phyloP scores from a whole-genome alignment of 2,797 vertebrate species.

The Sardinella longiceps region DNA sequence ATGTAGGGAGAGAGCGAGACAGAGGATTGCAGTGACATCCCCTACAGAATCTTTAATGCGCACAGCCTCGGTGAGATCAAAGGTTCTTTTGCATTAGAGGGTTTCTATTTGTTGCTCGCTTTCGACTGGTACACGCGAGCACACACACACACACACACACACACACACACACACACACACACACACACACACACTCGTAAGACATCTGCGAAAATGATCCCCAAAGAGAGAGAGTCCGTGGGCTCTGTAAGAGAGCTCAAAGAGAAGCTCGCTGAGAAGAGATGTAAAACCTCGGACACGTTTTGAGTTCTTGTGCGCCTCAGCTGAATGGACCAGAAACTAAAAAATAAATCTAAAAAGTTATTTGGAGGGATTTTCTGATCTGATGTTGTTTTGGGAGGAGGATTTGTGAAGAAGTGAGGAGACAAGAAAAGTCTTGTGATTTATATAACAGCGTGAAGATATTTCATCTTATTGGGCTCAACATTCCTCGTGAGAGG shows the following conservation, averaged over 20 bases:
- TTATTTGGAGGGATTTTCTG: not conserved
- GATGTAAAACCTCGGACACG: too few species aligned
- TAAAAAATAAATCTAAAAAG: not conserved
- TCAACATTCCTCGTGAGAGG: too few species aligned
- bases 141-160: too few species aligned
- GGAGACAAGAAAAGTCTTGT: too few species aligned
- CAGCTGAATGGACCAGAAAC: not conserved
- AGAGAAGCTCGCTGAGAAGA: too few species aligned
- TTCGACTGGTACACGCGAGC: too few species aligned
- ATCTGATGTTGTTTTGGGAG: too few species aligned
- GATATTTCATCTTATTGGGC: too few species aligned
- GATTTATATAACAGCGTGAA: too few species aligned
- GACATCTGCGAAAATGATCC: not conserved
- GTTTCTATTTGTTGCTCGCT: not conserved
- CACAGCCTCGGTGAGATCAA: not conserved
- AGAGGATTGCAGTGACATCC: not conserved
- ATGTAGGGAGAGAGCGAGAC: not conserved
- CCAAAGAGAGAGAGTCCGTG: not conserved
- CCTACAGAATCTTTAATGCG: not conserved
- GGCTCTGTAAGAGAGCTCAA: not conserved
- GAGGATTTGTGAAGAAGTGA: too few species aligned
- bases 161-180: too few species aligned
- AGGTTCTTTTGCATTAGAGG: not conserved
- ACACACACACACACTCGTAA: too few species aligned
- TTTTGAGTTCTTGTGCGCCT: not conserved